These are phyloP conservation scores for Saturnia pavonia DNA, from an alignment of 2,888 invertebrate species.

Conservation along the genomic window DNA sequence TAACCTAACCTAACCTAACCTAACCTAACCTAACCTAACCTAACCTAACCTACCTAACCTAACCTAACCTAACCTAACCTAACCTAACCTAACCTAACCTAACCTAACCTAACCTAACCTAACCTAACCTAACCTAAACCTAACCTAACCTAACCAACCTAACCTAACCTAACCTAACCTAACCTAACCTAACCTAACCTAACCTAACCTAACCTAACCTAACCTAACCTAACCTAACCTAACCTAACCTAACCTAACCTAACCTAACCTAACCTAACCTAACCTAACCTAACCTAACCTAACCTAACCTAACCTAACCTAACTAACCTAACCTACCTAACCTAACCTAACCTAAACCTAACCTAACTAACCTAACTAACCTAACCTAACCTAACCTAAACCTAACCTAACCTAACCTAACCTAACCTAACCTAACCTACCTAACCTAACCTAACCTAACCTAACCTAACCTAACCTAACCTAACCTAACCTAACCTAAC, in stretches of 20 bases:
- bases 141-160: no score
- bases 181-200: neutral
- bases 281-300: conserved; percentile 37
- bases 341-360: conserved; percentile 21
- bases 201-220: conserved; percentile 31
- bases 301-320: conserved; percentile 36
- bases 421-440: neutral
- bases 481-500: conserved; percentile 37
- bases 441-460: conserved; percentile 31
- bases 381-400: conserved; percentile 34
- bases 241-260: conserved; percentile 39
- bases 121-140: no score
- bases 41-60: no score
- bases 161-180: no score
- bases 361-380: conserved; percentile 35
- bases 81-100: conserved; percentile 30
- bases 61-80: conserved; percentile 24
- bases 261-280: conserved; percentile 37
- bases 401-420: no score
- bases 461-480: conserved; percentile 38
- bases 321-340: conserved; percentile 27
- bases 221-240: conserved; percentile 34
- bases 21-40: no score
- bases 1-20: conserved; percentile 27
- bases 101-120: conserved; percentile 33